Evolutionary conservation across 2,797 vertebrate genomes (phyloP).

Genomic region (Oreochromis grahami): DNA sequence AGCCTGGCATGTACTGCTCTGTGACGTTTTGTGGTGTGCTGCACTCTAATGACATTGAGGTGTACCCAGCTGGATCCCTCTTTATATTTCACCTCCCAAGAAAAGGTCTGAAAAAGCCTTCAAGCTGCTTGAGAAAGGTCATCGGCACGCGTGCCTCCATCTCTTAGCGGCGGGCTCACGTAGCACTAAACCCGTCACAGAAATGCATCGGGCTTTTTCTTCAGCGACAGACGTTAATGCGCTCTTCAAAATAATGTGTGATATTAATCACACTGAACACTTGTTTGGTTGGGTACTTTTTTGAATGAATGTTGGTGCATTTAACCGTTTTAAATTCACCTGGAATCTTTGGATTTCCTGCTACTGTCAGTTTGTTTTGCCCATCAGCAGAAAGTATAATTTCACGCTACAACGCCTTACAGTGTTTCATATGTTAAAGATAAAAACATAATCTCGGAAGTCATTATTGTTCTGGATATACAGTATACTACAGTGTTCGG

Average conservation of each 20-base stretch:
- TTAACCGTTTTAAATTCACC: neutral
- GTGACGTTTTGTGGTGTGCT: conserved; percentile 13
- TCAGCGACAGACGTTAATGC: conserved; percentile 12
- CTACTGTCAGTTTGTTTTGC: neutral
- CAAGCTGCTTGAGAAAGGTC: conserved; percentile 72
- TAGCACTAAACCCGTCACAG: neutral
- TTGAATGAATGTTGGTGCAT: neutral
- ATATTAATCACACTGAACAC: neutral
- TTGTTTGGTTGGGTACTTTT: neutral
- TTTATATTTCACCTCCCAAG: conserved; percentile 55
- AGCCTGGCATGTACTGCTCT: conserved; percentile 17
- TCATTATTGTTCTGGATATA: neutral
- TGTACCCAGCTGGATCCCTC: conserved; percentile 53
- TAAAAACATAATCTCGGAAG: conserved; percentile 66
- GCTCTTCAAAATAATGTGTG: neutral
- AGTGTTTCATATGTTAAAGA: conserved; percentile 22
- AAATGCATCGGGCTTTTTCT: conserved; percentile 9
- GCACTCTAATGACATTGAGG: conserved; percentile 48
- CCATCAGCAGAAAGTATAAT: conserved; percentile 18
- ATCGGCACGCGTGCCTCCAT: conserved; percentile 19
- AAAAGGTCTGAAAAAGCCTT: conserved; percentile 73
- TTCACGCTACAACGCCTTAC: conserved; percentile 25
- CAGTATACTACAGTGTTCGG: neutral
- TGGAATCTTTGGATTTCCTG: neutral
- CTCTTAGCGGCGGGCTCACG: conserved; percentile 9